A percentile compares a stretch with the other conserved stretches of the same genome.
Evolutionary conservation across 2,113 vertebrate species (phyloP).

Genomic region (Sceloporus undulatus): DNA sequence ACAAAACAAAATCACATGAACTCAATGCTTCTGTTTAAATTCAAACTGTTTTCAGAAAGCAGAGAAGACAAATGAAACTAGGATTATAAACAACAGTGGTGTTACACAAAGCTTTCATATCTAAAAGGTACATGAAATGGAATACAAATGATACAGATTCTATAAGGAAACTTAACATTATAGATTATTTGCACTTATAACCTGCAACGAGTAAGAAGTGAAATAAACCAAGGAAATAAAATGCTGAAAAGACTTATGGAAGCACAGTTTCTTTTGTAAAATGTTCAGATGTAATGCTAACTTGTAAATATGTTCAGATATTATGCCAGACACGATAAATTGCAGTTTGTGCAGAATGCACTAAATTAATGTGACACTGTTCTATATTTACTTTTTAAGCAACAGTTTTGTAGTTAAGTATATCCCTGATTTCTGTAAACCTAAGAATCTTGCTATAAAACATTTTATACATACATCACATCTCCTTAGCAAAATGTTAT

Average conservation of each 20-base stretch:
- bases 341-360: slow-evolving; percentile 33
- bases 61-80: slow-evolving; percentile 54
- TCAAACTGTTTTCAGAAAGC: slow-evolving; percentile 55
- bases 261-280: slow-evolving; percentile 44
- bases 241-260: slow-evolving; percentile 35
- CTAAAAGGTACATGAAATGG: background rate
- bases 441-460: slow-evolving; percentile 44
- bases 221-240: background rate
- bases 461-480: slow-evolving; percentile 38
- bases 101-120: background rate
- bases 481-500: slow-evolving; percentile 23
- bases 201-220: slow-evolving; percentile 49
- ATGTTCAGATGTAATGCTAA: slow-evolving; percentile 11
- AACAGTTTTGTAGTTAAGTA: slow-evolving; percentile 53
- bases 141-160: background rate
- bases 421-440: slow-evolving; percentile 47
- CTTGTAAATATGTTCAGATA: slow-evolving; percentile 35
- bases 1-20: background rate
- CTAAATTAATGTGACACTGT: slow-evolving; percentile 35
- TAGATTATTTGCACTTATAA: slow-evolving; percentile 23
- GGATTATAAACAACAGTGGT: background rate
- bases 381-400: slow-evolving; percentile 47
- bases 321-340: slow-evolving; percentile 35
- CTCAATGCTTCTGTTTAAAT: background rate
- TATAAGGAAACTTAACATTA: background rate